Base-by-base conservation (phyloP, 2,888 invertebrate species). In the Ophioninae sp. region DNA sequence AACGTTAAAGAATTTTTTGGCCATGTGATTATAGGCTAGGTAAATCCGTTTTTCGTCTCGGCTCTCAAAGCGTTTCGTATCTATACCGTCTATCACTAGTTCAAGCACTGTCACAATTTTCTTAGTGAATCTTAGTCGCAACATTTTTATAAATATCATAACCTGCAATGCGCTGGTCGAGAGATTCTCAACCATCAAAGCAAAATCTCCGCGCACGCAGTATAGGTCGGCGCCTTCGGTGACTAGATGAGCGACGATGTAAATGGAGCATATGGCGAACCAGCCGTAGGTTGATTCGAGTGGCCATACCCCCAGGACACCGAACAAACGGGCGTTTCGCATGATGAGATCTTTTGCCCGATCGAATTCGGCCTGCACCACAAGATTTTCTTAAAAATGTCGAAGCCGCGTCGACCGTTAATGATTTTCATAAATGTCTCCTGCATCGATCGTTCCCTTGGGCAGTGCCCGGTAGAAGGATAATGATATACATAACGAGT, bases 121-220 rank as follows among this genome's bases (percentile, higher is more conserved):
- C 8, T 58, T 30, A 30, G 79, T 79, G 37, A 74, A 82, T 75
- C 71, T 82, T 39, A 79, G 10, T 0, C 64, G 58, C 8, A 82
- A 8, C 78, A 82, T 65, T 61, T 79, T 82, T 7, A 71, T 22
- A 10, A 74, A 22, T 51, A 82, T 71, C 79, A 82, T 74, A n/a
- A 69, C 30, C 20, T 79, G 68, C 22, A 82, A 17, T 5, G 79
- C 51, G 10, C 30, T 79, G 13, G 74, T 79, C 8, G 82, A 74
- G 1, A 82, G 17, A 69, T 82, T 82, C 5, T 37, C 64, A 44
- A 82, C 20, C 22, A 78, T 74, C 56, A 51, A n/a, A 7, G 69
- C 79, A 10, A 82, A 65, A 68, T 65, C 68, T 2, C 82, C 79
- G 20, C 69, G 61, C 10, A 71, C 79, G 69, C 51, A 39, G 30